Percentiles rank a stretch among this genome's conserved stretches.
phyloP scores from a whole-genome alignment of 2,888 invertebrate genomes.

The Acanthopleura granulata region DNA sequence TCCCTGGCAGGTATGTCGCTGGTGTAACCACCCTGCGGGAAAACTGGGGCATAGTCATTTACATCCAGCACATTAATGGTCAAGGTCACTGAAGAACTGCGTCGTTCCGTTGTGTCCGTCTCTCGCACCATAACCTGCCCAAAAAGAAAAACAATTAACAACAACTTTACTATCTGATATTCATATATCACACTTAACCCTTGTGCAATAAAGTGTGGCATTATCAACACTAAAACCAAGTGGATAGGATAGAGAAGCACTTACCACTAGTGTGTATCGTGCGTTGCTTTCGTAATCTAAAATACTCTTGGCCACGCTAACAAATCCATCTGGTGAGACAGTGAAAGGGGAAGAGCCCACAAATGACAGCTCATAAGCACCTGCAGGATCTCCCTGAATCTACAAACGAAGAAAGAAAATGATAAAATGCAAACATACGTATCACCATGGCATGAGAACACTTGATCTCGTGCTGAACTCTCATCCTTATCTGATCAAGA shows the following conservation, averaged over 20 bases:
- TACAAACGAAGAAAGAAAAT: conserved; percentile 22
- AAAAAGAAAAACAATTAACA: neutral
- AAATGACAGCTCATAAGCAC: conserved; percentile 33
- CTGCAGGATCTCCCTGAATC: conserved; percentile 29
- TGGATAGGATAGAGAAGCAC: neutral
- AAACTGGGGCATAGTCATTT: conserved; percentile 56
- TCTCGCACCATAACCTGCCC: conserved; percentile 50
- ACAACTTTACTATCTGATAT: too few relatives aligned
- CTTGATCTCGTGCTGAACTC: too few relatives aligned
- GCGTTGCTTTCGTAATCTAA: conserved; percentile 45
- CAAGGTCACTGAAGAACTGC: conserved; percentile 32
- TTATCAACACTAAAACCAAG: too few relatives aligned
- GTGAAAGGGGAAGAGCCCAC: conserved; percentile 33
- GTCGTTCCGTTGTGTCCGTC: conserved; percentile 31
- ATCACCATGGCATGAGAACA: too few relatives aligned
- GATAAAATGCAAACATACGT: too few relatives aligned
- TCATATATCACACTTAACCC: too few relatives aligned
- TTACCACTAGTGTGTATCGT: conserved; percentile 31
- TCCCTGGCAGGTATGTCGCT: neutral
- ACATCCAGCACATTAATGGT: conserved; percentile 47
- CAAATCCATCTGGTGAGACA: conserved; percentile 32
- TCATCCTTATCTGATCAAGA: too few relatives aligned
- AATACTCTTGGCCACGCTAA: conserved; percentile 12
- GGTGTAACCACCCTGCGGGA: conserved; percentile 28
- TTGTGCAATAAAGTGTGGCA: too few relatives aligned